Percentiles rank a stretch among this genome's conserved stretches.
These are phyloP conservation scores for Callospermophilus lateralis DNA, from an alignment of 2,113 vertebrate genomes.

Conservation along the genomic window DNA sequence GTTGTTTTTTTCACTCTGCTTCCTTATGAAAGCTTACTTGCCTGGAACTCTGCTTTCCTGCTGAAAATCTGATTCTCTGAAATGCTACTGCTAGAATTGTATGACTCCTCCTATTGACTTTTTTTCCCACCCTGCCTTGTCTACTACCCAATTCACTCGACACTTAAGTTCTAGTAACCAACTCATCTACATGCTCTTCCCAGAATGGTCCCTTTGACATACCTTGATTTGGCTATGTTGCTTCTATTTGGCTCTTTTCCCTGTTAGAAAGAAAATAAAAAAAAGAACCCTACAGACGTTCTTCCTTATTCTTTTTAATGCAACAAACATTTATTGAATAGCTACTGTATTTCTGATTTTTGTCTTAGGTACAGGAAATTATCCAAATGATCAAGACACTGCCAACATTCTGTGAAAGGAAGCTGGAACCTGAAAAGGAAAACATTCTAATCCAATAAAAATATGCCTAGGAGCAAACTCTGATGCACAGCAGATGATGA, in stretches of 20 bases:
- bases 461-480: not conserved
- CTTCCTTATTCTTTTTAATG: not conserved
- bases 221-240: not conserved
- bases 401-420: not conserved
- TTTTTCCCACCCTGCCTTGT: not conserved
- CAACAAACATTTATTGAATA: not conserved
- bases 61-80: not conserved
- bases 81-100: not conserved
- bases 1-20: not conserved
- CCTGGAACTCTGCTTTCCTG: not conserved
- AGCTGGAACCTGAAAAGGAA: not conserved
- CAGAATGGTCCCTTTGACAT: not conserved
- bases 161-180: not conserved
- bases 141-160: not conserved
- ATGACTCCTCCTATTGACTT: not conserved
- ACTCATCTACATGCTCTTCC: not conserved
- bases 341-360: not conserved
- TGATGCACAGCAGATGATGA: not conserved
- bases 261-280: not conserved
- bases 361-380: not conserved
- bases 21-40: not conserved
- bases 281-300: not conserved
- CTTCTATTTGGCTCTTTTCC: not conserved
- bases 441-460: not conserved
- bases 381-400: not conserved